A percentile compares a stretch with the other conserved stretches of the same genome.
These are phyloP conservation scores for Cylindroiulus punctatus DNA, from an alignment of 2,888 invertebrate species.

Conservation along the genomic window DNA sequence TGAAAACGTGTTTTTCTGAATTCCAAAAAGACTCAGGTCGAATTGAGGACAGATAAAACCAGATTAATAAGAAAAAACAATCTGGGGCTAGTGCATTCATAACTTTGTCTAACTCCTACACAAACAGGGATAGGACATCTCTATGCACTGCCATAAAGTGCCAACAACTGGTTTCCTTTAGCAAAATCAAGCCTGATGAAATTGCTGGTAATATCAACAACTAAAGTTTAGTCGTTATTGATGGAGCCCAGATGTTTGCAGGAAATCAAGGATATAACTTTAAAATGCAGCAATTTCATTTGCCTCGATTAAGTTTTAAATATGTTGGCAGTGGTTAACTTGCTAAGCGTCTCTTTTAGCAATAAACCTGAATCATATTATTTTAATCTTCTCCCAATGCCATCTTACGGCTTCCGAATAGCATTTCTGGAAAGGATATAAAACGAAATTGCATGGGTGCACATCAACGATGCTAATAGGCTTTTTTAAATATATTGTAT, in stretches of 20 bases:
- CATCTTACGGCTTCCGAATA: not conserved
- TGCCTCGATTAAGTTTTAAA: not conserved
- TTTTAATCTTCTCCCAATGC: slow-evolving; percentile 10
- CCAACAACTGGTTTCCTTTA: no score
- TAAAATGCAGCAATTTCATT: not conserved
- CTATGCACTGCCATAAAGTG: no score
- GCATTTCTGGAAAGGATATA: not conserved
- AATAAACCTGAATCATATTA: not conserved
- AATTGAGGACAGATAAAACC: no score
- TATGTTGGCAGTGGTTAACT: not conserved
- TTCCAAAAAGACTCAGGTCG: no score
- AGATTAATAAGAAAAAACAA: no score
- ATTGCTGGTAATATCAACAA: no score
- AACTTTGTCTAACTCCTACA: no score
- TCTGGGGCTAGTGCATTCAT: no score
- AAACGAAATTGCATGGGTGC: slow-evolving; percentile 17
- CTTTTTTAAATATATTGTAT: not conserved
- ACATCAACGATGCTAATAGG: slow-evolving; percentile 19
- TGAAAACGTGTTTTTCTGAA: no score
- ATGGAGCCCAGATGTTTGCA: not conserved
- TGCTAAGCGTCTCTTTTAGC: not conserved
- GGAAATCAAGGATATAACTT: not conserved
- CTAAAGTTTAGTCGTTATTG: not conserved
- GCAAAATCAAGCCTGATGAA: no score
- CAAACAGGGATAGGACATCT: no score